Conservation (phyloP, 2,113 vertebrate genomes). For the Tragelaphus buxtoni region DNA sequence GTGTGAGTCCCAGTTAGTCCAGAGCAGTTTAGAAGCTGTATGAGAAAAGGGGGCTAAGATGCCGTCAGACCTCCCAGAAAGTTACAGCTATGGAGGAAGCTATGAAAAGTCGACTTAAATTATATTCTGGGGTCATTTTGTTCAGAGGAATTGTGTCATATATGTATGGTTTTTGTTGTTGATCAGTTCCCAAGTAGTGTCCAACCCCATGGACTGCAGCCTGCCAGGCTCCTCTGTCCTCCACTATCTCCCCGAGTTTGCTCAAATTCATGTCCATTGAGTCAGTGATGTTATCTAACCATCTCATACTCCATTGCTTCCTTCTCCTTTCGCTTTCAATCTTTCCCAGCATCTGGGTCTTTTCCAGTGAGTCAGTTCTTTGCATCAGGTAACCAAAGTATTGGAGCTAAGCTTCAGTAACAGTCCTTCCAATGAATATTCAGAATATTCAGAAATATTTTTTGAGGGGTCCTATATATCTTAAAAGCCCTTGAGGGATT, state of each 20-base stretch:
- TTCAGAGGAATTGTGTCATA: background rate
- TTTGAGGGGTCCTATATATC: background rate
- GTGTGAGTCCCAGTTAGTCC: rapidly evolving
- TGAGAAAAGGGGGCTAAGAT: background rate
- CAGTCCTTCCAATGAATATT: background rate
- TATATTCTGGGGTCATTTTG: background rate
- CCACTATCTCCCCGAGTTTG: background rate
- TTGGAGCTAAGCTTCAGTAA: background rate
- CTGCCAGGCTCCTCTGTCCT: background rate
- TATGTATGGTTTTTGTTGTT: background rate
- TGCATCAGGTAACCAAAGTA: background rate
- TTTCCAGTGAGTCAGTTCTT: background rate
- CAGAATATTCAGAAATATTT: background rate
- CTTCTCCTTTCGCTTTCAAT: background rate
- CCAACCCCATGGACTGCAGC: background rate
- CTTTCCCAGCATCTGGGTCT: background rate
- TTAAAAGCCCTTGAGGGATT: background rate
- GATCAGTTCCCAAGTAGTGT: background rate
- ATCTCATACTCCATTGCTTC: background rate
- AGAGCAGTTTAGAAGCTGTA: background rate
- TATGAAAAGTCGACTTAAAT: rapidly evolving
- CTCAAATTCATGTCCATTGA: background rate
- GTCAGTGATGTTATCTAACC: background rate
- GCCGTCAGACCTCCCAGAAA: background rate
- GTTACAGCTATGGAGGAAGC: rapidly evolving